Evolutionary conservation across 2,113 vertebrate genomes (phyloP).

Genomic region (Mustela lutreola): DNA sequence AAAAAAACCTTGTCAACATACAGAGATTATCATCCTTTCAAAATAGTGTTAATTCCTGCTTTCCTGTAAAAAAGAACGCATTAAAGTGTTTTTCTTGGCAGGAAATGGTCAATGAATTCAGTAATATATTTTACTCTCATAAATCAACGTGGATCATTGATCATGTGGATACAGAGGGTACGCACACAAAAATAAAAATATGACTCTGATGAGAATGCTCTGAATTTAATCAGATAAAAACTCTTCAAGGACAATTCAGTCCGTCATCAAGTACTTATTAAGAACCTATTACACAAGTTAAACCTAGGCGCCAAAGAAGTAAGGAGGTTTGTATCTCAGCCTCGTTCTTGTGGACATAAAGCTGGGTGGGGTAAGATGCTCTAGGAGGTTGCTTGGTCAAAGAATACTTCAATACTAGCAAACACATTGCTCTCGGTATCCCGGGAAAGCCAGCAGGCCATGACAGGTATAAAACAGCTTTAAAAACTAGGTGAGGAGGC

Average conservation of each 20-base stretch:
- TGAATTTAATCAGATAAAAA: neutral
- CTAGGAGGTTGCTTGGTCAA: neutral
- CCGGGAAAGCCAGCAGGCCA: neutral
- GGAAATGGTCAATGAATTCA: conserved; percentile 1
- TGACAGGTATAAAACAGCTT: neutral
- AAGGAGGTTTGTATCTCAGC: neutral
- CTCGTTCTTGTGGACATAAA: neutral
- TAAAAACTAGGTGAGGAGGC: neutral
- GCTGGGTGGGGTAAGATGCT: neutral
- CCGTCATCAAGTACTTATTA: neutral
- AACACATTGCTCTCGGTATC: neutral
- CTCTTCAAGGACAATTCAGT: neutral
- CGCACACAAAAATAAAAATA: neutral
- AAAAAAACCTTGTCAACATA: conserved; percentile 17
- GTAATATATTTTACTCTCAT: neutral
- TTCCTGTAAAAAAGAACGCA: neutral
- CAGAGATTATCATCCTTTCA: neutral
- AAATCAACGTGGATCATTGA: neutral
- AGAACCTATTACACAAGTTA: neutral
- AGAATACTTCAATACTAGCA: neutral
- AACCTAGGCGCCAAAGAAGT: neutral
- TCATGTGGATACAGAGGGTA: neutral
- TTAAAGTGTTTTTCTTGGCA: neutral
- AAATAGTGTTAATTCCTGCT: neutral
- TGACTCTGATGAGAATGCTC: neutral